Evolutionary conservation across 1,140 invertebrate species (phyloP), one percentile per base, ranked within the genome.

Genomic region (Aphelinus certus): DNA sequence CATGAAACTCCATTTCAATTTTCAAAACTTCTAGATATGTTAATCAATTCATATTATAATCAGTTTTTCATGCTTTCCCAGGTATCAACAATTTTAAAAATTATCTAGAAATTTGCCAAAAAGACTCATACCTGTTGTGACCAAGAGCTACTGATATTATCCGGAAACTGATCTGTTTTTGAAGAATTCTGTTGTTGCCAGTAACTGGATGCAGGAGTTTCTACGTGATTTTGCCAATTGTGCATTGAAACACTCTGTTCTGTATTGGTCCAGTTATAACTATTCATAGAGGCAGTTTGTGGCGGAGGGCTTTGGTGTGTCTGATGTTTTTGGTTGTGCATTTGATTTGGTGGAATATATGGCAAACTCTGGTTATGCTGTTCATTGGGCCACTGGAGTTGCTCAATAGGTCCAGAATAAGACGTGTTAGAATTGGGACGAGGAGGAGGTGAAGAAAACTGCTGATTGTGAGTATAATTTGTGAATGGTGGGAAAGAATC

Each of bases 381-480:
- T 42, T 82, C 81, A 4, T 63, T 69, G 9, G 76, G 6, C 83
- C 83, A 84, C 51, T 82, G 82, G 45, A 77, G 2, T 4, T 81
- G 80, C 51, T 83, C 77, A 58, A 51, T 60, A 47, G 62, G 66
- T 60, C 63, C 75, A 69, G 81, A 74, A 55, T 53, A 76, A 7
- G 80, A 76, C 76, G 83, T 81, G 6, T 71, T 64, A 4, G 78
- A 78, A 77, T 46, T 80, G 42, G 79, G 60, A 68, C 79, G 66
- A 46, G 78, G 65, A n/a, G 77, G 74, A 45, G 76, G 68, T 42
- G 4, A 6, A 61, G 69, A 7, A 46, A 82, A 81, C 10, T 85
- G 84, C 42, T 83, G 83, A 77, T 81, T 84, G 42, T 78, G 80
- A 72, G 68, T 79, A 76, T 82, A 86, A 78, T 83, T 85, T 3